phyloP scores from a whole-genome alignment of 2,113 vertebrate species.

The Istiophorus platypterus region DNA sequence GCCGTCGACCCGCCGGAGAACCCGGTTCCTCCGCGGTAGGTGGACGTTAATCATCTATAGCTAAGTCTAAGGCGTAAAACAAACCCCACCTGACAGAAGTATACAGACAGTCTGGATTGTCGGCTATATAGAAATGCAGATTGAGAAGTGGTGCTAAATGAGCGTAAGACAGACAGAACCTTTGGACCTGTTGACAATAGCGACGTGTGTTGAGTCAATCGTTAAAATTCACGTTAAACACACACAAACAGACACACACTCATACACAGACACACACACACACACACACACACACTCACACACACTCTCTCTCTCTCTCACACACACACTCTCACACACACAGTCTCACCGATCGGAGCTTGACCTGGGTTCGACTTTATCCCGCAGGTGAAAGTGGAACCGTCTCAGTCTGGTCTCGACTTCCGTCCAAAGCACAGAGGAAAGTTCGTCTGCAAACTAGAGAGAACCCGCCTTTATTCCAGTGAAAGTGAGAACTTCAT shows the following conservation, averaged over 20 bases:
- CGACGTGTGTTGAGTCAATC: neutral
- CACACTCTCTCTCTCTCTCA: no score
- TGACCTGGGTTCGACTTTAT: neutral
- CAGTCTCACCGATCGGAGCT: constrained; percentile 31
- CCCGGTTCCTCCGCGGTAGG: neutral
- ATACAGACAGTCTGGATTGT: neutral
- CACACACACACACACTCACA: no score
- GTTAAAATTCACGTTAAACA: neutral
- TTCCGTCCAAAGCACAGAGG: neutral
- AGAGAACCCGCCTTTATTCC: neutral
- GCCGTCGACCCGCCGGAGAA: no score
- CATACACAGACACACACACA: no score
- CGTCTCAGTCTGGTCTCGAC: neutral
- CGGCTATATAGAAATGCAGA: neutral
- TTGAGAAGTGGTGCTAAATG: neutral
- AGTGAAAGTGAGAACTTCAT: neutral
- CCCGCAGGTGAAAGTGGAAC: constrained; percentile 38
- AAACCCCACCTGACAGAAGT: neutral
- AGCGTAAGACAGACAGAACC: no score
- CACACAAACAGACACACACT: no score
- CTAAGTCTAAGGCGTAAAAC: neutral
- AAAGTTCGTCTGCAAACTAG: no score
- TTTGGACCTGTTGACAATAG: neutral
- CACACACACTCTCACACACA: no score
- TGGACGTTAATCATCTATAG: neutral